phyloP scores from a whole-genome alignment of 2,888 invertebrate species.

The Drosophila helvetica region DNA sequence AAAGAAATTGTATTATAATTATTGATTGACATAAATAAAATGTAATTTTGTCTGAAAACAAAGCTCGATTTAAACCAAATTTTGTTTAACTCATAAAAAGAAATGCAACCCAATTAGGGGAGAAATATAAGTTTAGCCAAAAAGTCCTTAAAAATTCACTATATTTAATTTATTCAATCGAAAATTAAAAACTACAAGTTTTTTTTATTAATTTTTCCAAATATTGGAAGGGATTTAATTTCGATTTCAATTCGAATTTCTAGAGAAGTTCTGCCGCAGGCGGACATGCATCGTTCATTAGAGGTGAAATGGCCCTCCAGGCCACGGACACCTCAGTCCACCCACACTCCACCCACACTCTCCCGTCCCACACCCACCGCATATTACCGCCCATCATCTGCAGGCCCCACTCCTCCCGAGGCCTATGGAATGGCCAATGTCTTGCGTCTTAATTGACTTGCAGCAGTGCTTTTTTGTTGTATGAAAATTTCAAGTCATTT shows the following conservation, averaged over 20 bases:
- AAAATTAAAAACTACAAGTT: too few species aligned
- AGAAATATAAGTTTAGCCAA: too few species aligned
- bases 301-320: too few species aligned
- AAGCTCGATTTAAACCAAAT: too few species aligned
- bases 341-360: neutral
- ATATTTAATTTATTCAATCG: too few species aligned
- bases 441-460: slow-evolving; percentile 31
- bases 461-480: slow-evolving; percentile 26
- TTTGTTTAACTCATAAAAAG: too few species aligned
- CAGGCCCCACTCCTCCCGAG: neutral
- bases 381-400: neutral
- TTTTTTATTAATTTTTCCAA: too few species aligned
- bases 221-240: neutral
- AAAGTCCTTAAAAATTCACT: too few species aligned
- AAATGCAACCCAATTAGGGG: too few species aligned
- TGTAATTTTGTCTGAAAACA: too few species aligned
- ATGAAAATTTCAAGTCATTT: slow-evolving; percentile 40
- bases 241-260: neutral
- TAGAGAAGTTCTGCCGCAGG: neutral
- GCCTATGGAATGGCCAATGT: slow-evolving; percentile 5
- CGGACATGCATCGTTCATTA: neutral
- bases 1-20: neutral
- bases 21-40: too few species aligned
- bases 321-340: too few species aligned
- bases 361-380: neutral